Base-by-base conservation (phyloP, 2,888 invertebrate species). In the Ophioninae sp. region DNA sequence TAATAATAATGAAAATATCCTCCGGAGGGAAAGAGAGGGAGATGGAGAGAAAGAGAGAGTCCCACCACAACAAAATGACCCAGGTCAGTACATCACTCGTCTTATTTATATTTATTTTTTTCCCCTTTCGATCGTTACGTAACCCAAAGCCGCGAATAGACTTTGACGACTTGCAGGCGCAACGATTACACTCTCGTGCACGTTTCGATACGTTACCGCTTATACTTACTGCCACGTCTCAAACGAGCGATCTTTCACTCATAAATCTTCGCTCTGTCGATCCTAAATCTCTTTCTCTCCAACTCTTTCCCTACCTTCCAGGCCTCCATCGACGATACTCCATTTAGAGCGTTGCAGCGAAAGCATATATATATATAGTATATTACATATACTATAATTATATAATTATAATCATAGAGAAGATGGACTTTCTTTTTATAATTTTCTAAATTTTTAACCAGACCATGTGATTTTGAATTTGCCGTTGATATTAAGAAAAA, bases 61-160 rank as follows among this genome's bases (percentile, higher is more conserved):
- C 72, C 10, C 69, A 20, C 69, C 64, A 64, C 58, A 77, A 58
- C 73, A 69, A 78, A 83, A 64, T 83, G 80, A 76, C 80, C 69
- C 83, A 81, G 80, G 83, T 83, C 83, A 83, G 77, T 75, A 56
- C 75, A 23, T 59, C 64, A 22, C 44, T 20, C 39, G n/a, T 63
- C n/a, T 73, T 61, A n/a, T 8, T 74, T 22, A 22, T 41, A 39
- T 23, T 65, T n/a, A n/a, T 65, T 67, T 67, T 68, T 68, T 67
- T 76, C 44, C 37, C 51, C 41, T 75, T 65, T 65, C 51, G 23
- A 39, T 68, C 71, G 64, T 79, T 79, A 71, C 71, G 65, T 65
- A 79, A 72, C 8, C 23, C 63, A 61, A 78, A 17, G 56, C 72
- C 78, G 65, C 72, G 41, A 79, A 79, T 79, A 79, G 58, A 71